These are phyloP conservation scores for Oscheius sp. DNA, from an alignment of 2,888 invertebrate species.

Conservation along the genomic window DNA sequence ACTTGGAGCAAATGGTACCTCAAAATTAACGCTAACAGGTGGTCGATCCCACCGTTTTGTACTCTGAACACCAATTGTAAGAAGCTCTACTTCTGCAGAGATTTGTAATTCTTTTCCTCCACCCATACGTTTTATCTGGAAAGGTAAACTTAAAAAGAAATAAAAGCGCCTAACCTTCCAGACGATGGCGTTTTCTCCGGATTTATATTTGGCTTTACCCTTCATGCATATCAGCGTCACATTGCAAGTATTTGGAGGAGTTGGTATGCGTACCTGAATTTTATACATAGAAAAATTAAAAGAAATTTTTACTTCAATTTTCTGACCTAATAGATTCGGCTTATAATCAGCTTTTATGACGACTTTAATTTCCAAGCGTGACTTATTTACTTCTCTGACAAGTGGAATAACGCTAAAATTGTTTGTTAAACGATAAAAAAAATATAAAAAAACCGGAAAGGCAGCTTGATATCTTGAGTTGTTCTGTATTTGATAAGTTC, in stretches of 20 bases:
- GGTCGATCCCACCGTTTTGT: slow-evolving; percentile 98
- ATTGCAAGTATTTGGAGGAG: slow-evolving; percentile 96
- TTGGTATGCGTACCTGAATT: slow-evolving; percentile 85
- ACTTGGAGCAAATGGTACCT: slow-evolving; percentile 98
- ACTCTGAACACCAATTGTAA: slow-evolving; percentile 89
- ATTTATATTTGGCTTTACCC: slow-evolving; percentile 97
- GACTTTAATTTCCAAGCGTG: slow-evolving; percentile 98
- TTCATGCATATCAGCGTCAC: slow-evolving; percentile 97
- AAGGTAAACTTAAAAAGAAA: slow-evolving; percentile 26
- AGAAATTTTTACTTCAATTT: slow-evolving; percentile 84
- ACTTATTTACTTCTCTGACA: slow-evolving; percentile 95
- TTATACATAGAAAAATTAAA: neutral
- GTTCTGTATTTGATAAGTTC: slow-evolving; percentile 99
- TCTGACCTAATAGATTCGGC: slow-evolving; percentile 94
- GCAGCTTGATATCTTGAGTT: slow-evolving; percentile 98
- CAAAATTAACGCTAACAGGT: slow-evolving; percentile 99
- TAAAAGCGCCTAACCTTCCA: slow-evolving; percentile 82
- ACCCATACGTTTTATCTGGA: slow-evolving; percentile 82
- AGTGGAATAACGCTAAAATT: slow-evolving; percentile 89
- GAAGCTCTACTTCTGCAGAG: slow-evolving; percentile 96
- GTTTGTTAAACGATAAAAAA: neutral
- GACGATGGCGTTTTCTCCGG: slow-evolving; percentile 97
- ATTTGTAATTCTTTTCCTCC: slow-evolving; percentile 98
- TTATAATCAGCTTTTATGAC: slow-evolving; percentile 99
- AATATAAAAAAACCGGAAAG: slow-evolving; percentile 79